These are phyloP conservation scores for Papilio gigon DNA, from an alignment of 2,888 invertebrate species.

Conservation along the genomic window DNA sequence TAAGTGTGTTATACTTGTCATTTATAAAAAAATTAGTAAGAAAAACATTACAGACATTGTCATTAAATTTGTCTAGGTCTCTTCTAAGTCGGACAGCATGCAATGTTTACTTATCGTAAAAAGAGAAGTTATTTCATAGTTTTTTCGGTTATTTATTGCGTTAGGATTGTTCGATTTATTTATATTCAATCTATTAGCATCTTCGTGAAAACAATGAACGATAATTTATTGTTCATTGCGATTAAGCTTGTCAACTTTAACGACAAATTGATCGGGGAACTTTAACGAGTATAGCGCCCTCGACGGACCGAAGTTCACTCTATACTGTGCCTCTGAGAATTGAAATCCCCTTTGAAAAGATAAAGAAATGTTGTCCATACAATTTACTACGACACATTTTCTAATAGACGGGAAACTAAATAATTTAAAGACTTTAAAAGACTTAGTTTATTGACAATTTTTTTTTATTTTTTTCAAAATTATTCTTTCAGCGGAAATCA, in stretches of 20 bases:
- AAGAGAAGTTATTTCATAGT: neutral
- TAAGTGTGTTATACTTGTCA: neutral
- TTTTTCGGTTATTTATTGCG: neutral
- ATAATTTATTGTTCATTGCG: conserved; percentile 19
- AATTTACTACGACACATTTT: conserved; percentile 14
- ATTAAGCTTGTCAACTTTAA: conserved; percentile 27
- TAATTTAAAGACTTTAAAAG: neutral
- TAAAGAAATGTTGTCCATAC: neutral
- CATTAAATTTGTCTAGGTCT: too few species aligned
- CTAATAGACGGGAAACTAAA: conserved; percentile 6
- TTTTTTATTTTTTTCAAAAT: neutral
- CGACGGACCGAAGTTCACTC: conserved; percentile 16
- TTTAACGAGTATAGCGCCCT: conserved; percentile 23
- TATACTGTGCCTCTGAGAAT: conserved; percentile 27
- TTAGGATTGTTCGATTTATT: neutral
- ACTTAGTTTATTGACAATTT: neutral
- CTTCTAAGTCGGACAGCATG: neutral
- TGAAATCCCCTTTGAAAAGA: conserved; percentile 20
- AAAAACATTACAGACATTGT: too few species aligned
- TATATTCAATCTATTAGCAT: neutral
- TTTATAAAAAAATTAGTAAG: neutral
- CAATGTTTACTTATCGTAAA: neutral
- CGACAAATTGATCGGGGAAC: conserved; percentile 31
- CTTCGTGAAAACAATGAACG: neutral
- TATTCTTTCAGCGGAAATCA: neutral